Evolutionary conservation across 2,888 invertebrate species (phyloP), one percentile per base, ranked within the genome.

Genomic region (Oasisia sp.): DNA sequence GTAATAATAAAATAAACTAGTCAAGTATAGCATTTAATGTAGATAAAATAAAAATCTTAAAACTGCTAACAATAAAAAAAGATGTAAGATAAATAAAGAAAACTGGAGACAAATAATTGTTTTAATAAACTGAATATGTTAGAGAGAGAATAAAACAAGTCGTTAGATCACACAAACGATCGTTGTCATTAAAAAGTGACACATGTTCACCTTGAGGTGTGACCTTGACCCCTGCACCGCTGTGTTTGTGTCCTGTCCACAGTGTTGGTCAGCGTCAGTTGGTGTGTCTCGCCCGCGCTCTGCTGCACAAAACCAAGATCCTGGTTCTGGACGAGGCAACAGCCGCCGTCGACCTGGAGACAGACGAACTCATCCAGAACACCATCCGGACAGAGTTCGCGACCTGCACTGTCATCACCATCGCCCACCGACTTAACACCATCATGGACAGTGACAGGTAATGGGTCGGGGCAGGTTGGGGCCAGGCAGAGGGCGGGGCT

Each of bases 371-470:
- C 93, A 98, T 98, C 95, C 98, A 98, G 97, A 97, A 97, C 96
- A 99, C 99, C 7, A 99, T 99, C 95, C 97, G 98, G 38, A 97
- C 97, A 44, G 98, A 99, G 96, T 99, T 99, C 96, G 97, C 97
- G 93, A 97, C 98, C 93, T 98, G 98, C 96, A 99, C 99, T 8
- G 98, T 99, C 92, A 97, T 99, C 44, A 99, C 98, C 0, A 99
- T 99, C 96, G 99, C 99, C 89, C 99, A 99, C 97, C 97, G 99
- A 32, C 97, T 99, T 93, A 98, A 99, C 96, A 99, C 99, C 38
- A 98, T 99, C 94, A 97, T 99, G 97, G 95, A 95, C 92, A 94
- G 93, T 92, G 94, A 95, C 92, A 93, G 94, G 94, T 94, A 93
- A 92, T 7, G 14, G 45, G 27, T 89, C 19, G 89, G 12, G 12